Evolutionary conservation across 2,797 vertebrate species (phyloP).

Genomic region (Apogon hyalosoma): DNA sequence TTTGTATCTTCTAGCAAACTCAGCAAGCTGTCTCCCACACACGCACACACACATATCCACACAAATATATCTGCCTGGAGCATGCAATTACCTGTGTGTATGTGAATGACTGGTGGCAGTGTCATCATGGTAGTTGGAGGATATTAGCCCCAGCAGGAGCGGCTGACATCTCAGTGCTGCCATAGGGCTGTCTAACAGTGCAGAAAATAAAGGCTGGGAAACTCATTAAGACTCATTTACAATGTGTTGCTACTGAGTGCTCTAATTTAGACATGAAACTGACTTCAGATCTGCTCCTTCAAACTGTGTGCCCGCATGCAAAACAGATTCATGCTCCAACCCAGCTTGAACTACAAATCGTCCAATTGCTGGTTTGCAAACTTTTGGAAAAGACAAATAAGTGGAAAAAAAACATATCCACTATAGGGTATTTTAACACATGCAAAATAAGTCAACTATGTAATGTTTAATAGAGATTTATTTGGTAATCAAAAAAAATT

Average conservation of each 20-base stretch:
- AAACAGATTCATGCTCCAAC: conserved; percentile 37
- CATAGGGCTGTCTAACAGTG: conserved; percentile 80
- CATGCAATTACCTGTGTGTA: conserved; percentile 77
- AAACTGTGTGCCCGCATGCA: conserved; percentile 51
- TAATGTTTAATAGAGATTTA: neutral
- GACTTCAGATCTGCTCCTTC: conserved; percentile 61
- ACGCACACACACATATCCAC: conserved; percentile 27
- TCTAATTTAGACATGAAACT: conserved; percentile 70
- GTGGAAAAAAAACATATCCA: too few relatives aligned
- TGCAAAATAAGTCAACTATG: neutral
- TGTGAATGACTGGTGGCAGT: conserved; percentile 71
- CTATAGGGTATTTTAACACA: neutral
- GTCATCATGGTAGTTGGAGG: conserved; percentile 71
- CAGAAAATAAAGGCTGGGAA: conserved; percentile 84
- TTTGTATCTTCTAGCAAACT: conserved; percentile 29
- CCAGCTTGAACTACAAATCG: conserved; percentile 29
- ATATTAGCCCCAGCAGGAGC: conserved; percentile 78
- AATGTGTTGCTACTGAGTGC: conserved; percentile 63
- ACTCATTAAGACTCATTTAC: conserved; percentile 79
- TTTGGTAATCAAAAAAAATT: too few relatives aligned
- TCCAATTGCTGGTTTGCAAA: conserved; percentile 22
- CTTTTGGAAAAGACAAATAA: conserved; percentile 7
- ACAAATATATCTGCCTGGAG: conserved; percentile 59
- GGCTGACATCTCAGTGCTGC: conserved; percentile 67
- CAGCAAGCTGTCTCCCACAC: conserved; percentile 23